Evolutionary conservation across 2,888 invertebrate genomes (phyloP).

Genomic region (Conomelus anceps): DNA sequence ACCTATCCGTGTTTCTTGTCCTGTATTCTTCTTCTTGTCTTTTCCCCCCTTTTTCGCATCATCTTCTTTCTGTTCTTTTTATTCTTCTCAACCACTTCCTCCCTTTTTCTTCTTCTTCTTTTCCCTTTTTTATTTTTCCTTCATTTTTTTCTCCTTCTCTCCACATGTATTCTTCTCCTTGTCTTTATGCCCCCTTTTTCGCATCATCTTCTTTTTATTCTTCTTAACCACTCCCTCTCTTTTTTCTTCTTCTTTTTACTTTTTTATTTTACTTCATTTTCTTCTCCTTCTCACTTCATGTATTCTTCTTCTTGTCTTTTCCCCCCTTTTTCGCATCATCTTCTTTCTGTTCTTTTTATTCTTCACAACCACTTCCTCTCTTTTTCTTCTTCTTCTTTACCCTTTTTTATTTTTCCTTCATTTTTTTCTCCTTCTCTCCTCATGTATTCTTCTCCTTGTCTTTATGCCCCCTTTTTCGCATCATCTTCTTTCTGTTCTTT

Average conservation of each 20-base stretch:
- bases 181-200: not conserved
- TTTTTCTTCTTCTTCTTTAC: no score
- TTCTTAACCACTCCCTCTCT: not conserved
- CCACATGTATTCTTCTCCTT: not conserved
- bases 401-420: no score
- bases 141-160: not conserved
- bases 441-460: no score
- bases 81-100: not conserved
- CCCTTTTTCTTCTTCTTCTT: not conserved
- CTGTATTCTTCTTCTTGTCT: no score
- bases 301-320: not conserved
- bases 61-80: not conserved
- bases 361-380: no score
- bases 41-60: no score
- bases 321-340: not conserved
- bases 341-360: no score
- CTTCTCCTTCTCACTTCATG: not conserved
- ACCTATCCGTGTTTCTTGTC: no score
- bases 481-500: no score
- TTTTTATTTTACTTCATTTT: not conserved
- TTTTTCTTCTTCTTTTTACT: not conserved
- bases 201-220: not conserved
- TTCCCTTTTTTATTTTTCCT: not conserved
- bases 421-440: no score
- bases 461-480: no score